Evolutionary conservation across 2,113 vertebrate species (phyloP), one percentile per base, ranked within the genome.

Genomic region (Apeltes quadracus): DNA sequence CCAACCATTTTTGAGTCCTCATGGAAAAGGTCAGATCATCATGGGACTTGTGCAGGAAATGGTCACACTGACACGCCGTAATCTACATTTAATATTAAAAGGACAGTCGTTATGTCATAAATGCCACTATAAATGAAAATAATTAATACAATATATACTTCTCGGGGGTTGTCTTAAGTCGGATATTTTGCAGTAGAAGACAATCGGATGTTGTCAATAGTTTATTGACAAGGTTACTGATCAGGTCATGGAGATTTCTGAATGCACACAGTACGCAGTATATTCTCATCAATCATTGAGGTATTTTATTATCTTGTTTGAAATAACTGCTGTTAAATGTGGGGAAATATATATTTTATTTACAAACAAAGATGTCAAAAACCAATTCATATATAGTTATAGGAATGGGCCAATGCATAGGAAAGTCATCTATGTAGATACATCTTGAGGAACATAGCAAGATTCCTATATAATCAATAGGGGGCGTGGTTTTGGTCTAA

Each of bases 1-100:
- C 72, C 51, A 13, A 38, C 63, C 56, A 64, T 79, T 80, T 72
- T 53, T 18, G 14, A 68, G 76, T 46, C 34, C 7, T 79, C 58
- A 64, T 65, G 41, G 23, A 59, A 87, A 86, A 85, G 84, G 86
- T 88, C 85, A 90, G 50, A 68, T 39, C 61, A 20, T 48, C 53
- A 41, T 18, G 11, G 55, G 61, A 55, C 44, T 23, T 27, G 22
- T 34, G 65, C 1, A 29, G 50, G 68, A 66, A 73, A 72, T 16
- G 8, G 70, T 70, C 53, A 27, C 32, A 41, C 54, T 46, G 1
- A 14, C 29, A 75, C 62, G 61, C 41, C 69, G 29, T 66, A 61
- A 86, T 87, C 87, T 76, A 38, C 54, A 55, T 75, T 63, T 51
- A 0, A 78, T 85, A 73, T 71, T 16, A 61, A 75, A 76, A 58